Conservation (phyloP, 2,888 invertebrate species). For the Cataglyphis albicans region DNA sequence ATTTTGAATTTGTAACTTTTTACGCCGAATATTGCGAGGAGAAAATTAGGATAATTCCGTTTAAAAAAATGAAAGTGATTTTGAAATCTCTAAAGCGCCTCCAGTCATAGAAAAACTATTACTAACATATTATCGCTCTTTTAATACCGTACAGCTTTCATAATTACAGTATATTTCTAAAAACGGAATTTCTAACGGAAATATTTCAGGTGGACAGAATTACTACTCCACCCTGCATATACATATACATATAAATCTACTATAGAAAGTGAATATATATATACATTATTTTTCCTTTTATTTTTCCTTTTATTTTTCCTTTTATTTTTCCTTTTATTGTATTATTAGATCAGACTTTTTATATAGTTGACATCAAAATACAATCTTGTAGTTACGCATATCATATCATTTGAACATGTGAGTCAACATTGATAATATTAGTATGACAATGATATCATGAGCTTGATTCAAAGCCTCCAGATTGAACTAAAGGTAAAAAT, state of each 20-base stretch:
- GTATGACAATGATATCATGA: not conserved
- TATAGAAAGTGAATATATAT: not conserved
- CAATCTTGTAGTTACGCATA: not conserved
- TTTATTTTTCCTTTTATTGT: not conserved
- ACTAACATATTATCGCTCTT: no score
- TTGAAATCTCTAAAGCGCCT: no score
- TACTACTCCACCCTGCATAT: no score
- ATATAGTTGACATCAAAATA: not conserved
- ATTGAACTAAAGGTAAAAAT: not conserved
- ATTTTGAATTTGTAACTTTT: no score
- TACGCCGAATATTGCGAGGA: no score
- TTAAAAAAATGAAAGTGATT: no score
- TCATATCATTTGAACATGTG: not conserved
- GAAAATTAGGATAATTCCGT: no score
- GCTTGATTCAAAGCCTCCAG: not conserved
- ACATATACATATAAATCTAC: not conserved
- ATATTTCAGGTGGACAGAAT: no score
- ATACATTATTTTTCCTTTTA: not conserved
- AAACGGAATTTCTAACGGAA: no score
- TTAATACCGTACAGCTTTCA: no score
- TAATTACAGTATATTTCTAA: no score
- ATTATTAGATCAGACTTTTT: not conserved
- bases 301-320: not conserved
- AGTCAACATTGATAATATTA: conserved; percentile 1
- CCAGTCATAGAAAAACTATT: no score